These are phyloP conservation scores for Agrotis ipsilon DNA, from an alignment of 2,888 invertebrate species.

Conservation along the genomic window DNA sequence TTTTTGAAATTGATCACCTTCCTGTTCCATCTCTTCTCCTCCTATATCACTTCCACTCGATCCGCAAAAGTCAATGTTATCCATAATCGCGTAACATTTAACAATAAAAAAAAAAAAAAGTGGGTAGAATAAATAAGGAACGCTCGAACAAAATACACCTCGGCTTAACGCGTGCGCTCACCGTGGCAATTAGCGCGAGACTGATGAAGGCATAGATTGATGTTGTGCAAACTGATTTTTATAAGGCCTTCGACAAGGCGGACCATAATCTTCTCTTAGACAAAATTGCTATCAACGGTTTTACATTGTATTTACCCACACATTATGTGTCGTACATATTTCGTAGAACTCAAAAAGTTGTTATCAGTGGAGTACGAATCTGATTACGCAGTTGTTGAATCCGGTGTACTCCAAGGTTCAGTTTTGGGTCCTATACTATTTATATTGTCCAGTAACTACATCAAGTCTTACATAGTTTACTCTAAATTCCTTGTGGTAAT, in stretches of 20 bases:
- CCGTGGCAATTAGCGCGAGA: too few species aligned
- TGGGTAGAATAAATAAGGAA: too few species aligned
- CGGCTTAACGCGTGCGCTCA: too few species aligned
- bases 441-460: not conserved
- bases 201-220: too few species aligned
- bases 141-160: too few species aligned
- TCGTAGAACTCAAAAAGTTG: not conserved
- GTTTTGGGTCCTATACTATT: not conserved
- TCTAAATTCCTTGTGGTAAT: not conserved
- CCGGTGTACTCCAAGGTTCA: not conserved
- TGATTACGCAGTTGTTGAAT: not conserved
- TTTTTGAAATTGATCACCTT: too few species aligned
- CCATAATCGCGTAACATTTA: too few species aligned
- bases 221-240: not conserved
- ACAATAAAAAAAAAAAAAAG: too few species aligned
- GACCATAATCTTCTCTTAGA: not conserved
- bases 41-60: too few species aligned
- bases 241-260: not conserved
- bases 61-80: too few species aligned
- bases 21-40: too few species aligned
- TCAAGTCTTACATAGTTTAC: not conserved
- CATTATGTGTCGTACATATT: not conserved
- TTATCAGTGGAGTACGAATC: not conserved
- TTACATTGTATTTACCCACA: not conserved
- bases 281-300: not conserved